Evolutionary conservation across 2,797 vertebrate genomes (phyloP), one percentile per base, ranked within the genome.

Genomic region (Channallabes apus): DNA sequence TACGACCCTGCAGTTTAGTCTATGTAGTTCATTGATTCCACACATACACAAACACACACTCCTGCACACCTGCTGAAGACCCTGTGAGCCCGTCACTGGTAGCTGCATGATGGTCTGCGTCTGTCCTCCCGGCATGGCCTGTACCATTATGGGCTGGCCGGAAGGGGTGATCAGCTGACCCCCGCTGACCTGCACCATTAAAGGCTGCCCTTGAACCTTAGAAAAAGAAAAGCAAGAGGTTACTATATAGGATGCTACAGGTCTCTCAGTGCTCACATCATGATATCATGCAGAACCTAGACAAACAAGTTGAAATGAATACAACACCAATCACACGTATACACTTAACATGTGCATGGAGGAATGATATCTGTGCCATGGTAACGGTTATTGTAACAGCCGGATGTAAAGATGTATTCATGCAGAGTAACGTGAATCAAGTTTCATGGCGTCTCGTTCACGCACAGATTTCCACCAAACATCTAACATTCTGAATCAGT

Each of bases 51-150:
- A n/a, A n/a, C 46, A 54, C 72, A 77, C 54, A 22, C 32, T 65
- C 3, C 32, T 58, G 41, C 88, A 94, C 88, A 98, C 98, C 96
- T 99, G 98, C 91, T 99, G 98, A 77, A 99, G 94, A 64, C 98
- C 97, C 90, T 99, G 98, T 1, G 97, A 95, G 89, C 97, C 97
- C 68, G 98, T 98, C 84, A 99, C 97, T 0, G 98, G 98, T 38
- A 99, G 97, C 87, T 99, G 98, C 98, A 99, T 99, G 89, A 99
- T 98, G 85, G 98, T 99, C 92, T 99, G 98, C 79, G 98, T 97
- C 94, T 99, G 98, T 71, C 96, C 95, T 20, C 98, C 97, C 0
- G 96, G 94, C 94, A 99, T 97, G 54, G 98, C 97, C 93, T 99
- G 98, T 77, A 99, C 98, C 98, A 99, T 99, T 93, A 99, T 99